Evolutionary conservation across 2,888 invertebrate species (phyloP).

Genomic region (Eilema depressum): DNA sequence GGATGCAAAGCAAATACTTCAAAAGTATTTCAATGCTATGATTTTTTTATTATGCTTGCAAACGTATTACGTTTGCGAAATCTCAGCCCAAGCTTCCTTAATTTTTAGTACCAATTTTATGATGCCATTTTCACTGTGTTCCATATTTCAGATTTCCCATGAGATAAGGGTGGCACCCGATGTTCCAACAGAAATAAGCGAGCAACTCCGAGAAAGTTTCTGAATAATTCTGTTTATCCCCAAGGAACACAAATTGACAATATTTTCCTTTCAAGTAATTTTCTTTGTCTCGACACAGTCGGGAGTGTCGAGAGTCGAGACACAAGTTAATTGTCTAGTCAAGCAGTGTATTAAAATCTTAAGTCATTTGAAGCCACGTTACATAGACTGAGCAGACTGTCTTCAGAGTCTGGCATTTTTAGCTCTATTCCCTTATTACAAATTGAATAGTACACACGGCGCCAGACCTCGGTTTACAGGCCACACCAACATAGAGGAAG

Average conservation of each 20-base stretch:
- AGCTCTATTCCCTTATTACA: neutral
- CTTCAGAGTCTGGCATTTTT: neutral
- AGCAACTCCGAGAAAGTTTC: neutral
- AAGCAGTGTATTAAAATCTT: neutral
- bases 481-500: too few species aligned
- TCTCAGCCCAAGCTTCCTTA: too few species aligned
- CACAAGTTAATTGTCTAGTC: neutral
- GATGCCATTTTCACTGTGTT: neutral
- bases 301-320: neutral
- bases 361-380: neutral
- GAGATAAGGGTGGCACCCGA: neutral
- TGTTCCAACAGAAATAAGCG: neutral
- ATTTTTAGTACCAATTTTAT: neutral
- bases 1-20: too few species aligned
- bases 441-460: neutral
- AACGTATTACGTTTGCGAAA: too few species aligned
- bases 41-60: too few species aligned
- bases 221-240: slow-evolving; percentile 8
- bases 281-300: slow-evolving; percentile 5
- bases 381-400: neutral
- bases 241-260: neutral
- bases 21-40: too few species aligned
- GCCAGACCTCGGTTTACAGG: too few species aligned
- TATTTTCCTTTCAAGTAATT: slow-evolving; percentile 10
- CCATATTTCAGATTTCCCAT: neutral